A percentile compares a stretch with the other conserved stretches of the same genome.
These are phyloP conservation scores for Thysanoteuthis rhombus DNA, from an alignment of 2,888 invertebrate species.

Conservation along the genomic window DNA sequence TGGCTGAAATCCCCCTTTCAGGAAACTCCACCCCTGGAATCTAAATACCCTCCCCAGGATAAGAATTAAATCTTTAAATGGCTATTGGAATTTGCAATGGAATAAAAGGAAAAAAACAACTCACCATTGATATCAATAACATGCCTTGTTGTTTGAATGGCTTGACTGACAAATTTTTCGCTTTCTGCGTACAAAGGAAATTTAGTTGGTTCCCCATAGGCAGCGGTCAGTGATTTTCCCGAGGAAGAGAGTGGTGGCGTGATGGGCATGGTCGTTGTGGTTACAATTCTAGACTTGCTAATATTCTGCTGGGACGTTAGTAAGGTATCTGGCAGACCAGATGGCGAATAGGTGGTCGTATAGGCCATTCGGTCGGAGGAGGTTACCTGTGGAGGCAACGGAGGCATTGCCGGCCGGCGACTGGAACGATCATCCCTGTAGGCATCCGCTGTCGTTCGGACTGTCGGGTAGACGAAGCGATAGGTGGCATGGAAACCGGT, in stretches of 20 bases:
- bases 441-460: neutral
- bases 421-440: neutral
- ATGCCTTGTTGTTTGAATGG: slow-evolving; percentile 13
- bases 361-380: neutral
- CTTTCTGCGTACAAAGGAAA: neutral
- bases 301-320: slow-evolving; percentile 25
- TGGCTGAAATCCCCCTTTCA: too few relatives aligned
- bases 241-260: slow-evolving; percentile 32
- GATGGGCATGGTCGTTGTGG: slow-evolving; percentile 36
- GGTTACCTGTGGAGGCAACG: neutral
- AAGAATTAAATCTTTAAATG: too few relatives aligned
- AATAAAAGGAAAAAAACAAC: neutral
- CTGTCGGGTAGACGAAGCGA: slow-evolving; percentile 44
- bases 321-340: neutral
- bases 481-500: slow-evolving; percentile 62
- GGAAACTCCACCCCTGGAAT: too few relatives aligned
- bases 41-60: too few relatives aligned
- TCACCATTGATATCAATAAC: slow-evolving; percentile 27
- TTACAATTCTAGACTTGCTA: slow-evolving; percentile 26
- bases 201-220: slow-evolving; percentile 35
- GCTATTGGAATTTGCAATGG: too few relatives aligned
- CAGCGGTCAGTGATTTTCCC: slow-evolving; percentile 34
- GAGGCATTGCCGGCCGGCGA: neutral
- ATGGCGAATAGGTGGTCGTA: neutral
- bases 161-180: slow-evolving; percentile 21